These are phyloP conservation scores for Naja naja DNA, from an alignment of 2,113 vertebrate genomes.

Conservation along the genomic window DNA sequence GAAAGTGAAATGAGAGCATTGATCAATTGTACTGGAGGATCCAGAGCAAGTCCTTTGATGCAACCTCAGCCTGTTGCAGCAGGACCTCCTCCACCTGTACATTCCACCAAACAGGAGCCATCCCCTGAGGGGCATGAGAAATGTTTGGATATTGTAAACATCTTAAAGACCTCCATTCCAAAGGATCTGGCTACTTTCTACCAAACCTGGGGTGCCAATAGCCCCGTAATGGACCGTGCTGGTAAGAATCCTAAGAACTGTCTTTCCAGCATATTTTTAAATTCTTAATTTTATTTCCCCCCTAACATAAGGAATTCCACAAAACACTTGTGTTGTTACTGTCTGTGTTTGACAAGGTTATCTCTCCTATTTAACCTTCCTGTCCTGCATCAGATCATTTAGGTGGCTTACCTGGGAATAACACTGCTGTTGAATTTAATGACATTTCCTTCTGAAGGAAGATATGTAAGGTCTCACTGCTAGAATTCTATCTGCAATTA, in stretches of 20 bases:
- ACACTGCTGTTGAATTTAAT: not conserved
- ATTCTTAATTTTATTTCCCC: not conserved
- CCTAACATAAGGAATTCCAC: constrained; percentile 29
- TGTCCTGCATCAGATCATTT: constrained; percentile 32
- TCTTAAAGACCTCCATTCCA: constrained; percentile 89
- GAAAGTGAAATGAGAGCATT: constrained; percentile 64
- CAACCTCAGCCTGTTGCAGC: constrained; percentile 52
- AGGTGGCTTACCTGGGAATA: not conserved
- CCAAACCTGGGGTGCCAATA: constrained; percentile 84
- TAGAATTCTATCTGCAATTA: constrained; percentile 34
- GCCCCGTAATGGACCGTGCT: constrained; percentile 79
- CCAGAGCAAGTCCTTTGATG: constrained; percentile 60
- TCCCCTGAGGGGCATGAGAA: constrained; percentile 74
- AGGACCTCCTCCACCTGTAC: constrained; percentile 56
- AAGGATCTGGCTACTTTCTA: constrained; percentile 86
- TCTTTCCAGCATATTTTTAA: not conserved
- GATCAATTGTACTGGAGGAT: constrained; percentile 58
- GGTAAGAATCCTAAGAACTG: constrained; percentile 69
- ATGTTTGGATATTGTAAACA: constrained; percentile 78
- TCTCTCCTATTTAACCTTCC: constrained; percentile 24
- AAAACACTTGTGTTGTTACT: constrained; percentile 27
- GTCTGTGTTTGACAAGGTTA: constrained; percentile 42
- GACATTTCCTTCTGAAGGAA: not conserved
- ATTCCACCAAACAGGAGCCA: constrained; percentile 73
- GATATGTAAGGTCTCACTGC: constrained; percentile 27